Base-by-base conservation (phyloP, 2,888 invertebrate genomes). In the Craniophora ligustri region DNA sequence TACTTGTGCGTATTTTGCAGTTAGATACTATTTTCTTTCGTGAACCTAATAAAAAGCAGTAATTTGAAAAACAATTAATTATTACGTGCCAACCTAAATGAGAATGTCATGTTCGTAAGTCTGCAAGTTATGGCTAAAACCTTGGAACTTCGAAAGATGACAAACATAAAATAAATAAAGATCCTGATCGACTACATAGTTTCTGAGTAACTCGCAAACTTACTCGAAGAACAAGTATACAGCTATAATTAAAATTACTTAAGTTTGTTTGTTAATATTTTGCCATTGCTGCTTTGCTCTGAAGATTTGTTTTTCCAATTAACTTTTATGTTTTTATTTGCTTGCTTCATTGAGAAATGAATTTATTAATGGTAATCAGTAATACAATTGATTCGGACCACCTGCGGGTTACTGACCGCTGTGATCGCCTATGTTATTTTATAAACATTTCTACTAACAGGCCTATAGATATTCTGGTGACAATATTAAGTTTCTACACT, bases 181-280 rank as follows among this genome's bases (percentile, higher is more conserved):
- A 38, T 41, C 47, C 44, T 40, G 16, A 44, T 30, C 23, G 50
- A 55, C 44, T 39, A 21, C 28, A 49, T 10, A 48, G 30, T 32
- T 46, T 51, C 18, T 45, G 26, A 54, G 42, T 47, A 41, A 26
- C 15, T 56, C 21, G 41, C 42, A 63, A 69, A 67, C 56, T 64
- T 61, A 39, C 21, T 13, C 28, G 34, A 44, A 66, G 18, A 51
- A 23, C 34, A 45, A 49, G 18, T 41, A 46, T 14, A 56, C 35
- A 36, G 39, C 49, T 46, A 39, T 50, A 56, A 70, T 61, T 70
- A 58, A 58, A 64, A 60, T 64, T 31, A 47, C 48, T 53, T 15
- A 44, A 67, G 40, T 40, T 60, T 57, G 40, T 40, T 60, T 57
- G 46, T 63, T 57, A 28, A 47, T 39, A 53, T 50, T 48, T 23